A percentile compares a stretch with the other conserved stretches of the same genome.
Conservation (phyloP, 2,888 invertebrate species). For the Drosophila paucipuncta region DNA sequence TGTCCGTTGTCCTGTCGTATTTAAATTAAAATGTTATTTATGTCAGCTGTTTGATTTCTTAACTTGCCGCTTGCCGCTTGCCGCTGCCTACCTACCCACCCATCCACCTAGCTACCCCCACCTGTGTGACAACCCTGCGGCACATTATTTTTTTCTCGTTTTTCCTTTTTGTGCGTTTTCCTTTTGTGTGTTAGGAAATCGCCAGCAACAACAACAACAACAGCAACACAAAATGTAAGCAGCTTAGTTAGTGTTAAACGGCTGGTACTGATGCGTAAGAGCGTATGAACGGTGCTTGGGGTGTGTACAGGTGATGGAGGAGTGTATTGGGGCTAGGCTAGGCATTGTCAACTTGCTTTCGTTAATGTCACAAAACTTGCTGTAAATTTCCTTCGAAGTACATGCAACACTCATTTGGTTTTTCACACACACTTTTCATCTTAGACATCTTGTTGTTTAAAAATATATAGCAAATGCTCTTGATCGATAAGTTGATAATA, state of each 20-base stretch:
- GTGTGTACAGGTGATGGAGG: background rate
- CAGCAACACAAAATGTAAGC: constrained; percentile 49
- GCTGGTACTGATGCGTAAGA: constrained; percentile 58
- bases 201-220: constrained; percentile 19
- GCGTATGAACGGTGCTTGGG: constrained; percentile 1
- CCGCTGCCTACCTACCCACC: constrained; percentile 27
- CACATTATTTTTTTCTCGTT: constrained; percentile 51
- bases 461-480: background rate
- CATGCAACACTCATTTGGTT: constrained; percentile 6
- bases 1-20: constrained; percentile 73
- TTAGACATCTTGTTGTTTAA: background rate
- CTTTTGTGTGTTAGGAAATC: constrained; percentile 63
- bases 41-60: constrained; percentile 80
- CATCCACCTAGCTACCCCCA: constrained; percentile 9
- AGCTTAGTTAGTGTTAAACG: constrained; percentile 77
- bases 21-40: constrained; percentile 81
- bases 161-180: constrained; percentile 35
- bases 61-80: constrained; percentile 56
- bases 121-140: constrained; percentile 41
- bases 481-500: background rate
- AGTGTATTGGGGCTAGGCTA: background rate
- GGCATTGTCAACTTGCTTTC: background rate
- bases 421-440: background rate
- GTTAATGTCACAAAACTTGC: constrained; percentile 23
- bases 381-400: constrained; percentile 17